phyloP scores from a whole-genome alignment of 2,113 vertebrate genomes.

The Tragelaphus buxtoni region DNA sequence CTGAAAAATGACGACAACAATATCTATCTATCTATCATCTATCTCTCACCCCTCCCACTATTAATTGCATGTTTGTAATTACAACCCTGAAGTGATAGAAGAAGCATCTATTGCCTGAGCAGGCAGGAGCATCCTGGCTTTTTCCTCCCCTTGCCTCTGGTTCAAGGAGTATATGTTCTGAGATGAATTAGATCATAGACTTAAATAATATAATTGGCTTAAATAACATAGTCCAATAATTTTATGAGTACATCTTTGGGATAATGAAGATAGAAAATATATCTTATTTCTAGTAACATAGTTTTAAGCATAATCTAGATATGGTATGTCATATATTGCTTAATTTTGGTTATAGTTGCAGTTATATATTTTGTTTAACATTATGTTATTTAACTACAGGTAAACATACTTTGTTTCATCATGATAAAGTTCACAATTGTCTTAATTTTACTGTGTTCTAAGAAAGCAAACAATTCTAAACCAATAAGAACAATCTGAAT shows the following conservation, averaged over 20 bases:
- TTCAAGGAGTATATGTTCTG: background rate
- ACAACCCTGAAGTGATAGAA: background rate
- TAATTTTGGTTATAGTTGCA: background rate
- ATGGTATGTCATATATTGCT: background rate
- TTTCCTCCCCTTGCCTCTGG: background rate
- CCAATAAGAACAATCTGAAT: background rate
- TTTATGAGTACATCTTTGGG: background rate
- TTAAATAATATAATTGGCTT: background rate
- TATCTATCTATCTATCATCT: background rate
- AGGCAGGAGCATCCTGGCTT: background rate
- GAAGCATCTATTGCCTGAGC: background rate
- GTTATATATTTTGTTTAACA: background rate
- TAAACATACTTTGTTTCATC: background rate
- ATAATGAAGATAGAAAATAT: background rate
- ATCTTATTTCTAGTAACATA: background rate
- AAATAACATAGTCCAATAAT: background rate
- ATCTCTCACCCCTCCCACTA: background rate
- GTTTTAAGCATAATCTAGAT: background rate
- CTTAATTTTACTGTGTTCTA: background rate
- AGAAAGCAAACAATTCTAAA: background rate
- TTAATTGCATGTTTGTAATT: background rate
- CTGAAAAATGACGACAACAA: background rate
- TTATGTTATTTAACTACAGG: background rate
- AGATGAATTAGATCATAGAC: background rate
- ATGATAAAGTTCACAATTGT: background rate